Conservation (phyloP, 2,888 invertebrate species). For the Argyra leucocephala region DNA sequence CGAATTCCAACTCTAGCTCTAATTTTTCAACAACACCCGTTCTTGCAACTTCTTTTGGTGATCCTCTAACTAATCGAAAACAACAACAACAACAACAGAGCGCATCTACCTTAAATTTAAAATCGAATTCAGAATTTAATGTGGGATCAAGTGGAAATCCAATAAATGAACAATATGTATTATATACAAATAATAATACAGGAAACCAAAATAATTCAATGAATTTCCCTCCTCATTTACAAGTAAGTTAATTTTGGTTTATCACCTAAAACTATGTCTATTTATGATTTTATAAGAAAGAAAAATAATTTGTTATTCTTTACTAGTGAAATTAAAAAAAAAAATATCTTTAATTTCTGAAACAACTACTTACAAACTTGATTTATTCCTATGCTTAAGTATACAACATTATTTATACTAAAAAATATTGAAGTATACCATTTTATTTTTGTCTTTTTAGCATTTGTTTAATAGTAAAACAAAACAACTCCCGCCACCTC, state of each 20-base stretch:
- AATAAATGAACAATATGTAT: not conserved
- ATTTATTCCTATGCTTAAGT: no score
- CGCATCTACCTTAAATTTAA: not conserved
- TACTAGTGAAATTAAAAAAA: not conserved
- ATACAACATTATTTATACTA: not conserved
- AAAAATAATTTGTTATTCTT: no score
- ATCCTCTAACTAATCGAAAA: not conserved
- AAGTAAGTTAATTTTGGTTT: slow-evolving; percentile 11
- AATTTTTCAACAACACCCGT: not conserved
- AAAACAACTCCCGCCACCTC: slow-evolving; percentile 38
- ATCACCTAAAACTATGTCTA: not conserved
- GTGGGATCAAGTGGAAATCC: not conserved
- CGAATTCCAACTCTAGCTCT: not conserved
- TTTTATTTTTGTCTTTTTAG: slow-evolving; percentile 5
- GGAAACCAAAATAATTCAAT: not conserved
- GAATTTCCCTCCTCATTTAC: slow-evolving; percentile 13
- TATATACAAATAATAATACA: not conserved
- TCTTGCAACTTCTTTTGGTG: not conserved
- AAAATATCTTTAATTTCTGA: no score
- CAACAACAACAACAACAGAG: not conserved
- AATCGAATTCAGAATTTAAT: slow-evolving; percentile 14
- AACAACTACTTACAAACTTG: not conserved
- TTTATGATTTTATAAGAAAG: no score
- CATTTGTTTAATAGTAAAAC: slow-evolving; percentile 36
- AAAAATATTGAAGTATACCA: not conserved